These are phyloP conservation scores for Penaeus monodon DNA, from an alignment of 2,888 invertebrate species.

Conservation along the genomic window DNA sequence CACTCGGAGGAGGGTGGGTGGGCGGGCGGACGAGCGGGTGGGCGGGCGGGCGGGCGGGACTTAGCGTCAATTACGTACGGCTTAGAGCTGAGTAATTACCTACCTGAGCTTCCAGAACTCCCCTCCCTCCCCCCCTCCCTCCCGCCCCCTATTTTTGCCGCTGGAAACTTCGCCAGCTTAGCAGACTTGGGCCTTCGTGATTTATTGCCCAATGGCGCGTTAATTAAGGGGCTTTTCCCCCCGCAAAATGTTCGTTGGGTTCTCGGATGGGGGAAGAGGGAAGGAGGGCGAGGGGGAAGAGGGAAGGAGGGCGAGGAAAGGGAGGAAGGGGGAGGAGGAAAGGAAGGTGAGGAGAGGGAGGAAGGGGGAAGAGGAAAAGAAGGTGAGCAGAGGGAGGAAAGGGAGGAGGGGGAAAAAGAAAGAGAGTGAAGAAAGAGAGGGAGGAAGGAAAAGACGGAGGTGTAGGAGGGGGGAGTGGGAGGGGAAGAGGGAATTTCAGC, in stretches of 20 bases:
- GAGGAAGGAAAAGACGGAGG: neutral
- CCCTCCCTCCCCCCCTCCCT: slow-evolving; percentile 16
- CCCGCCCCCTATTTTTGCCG: neutral
- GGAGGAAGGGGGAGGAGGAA: neutral
- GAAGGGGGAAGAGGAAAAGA: neutral
- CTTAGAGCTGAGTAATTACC: slow-evolving; percentile 52
- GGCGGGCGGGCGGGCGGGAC: slow-evolving; percentile 20
- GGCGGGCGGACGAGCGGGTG: no score
- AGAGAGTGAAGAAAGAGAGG: neutral
- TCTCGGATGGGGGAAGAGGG: neutral
- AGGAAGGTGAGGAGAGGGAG: neutral
- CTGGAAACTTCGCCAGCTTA: slow-evolving; percentile 48
- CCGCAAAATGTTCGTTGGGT: slow-evolving; percentile 42
- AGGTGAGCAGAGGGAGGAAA: no score
- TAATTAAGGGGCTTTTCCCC: slow-evolving; percentile 50
- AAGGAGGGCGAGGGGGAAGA: neutral
- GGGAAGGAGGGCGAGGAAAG: neutral
- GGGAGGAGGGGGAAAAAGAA: neutral
- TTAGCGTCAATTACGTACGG: slow-evolving; percentile 53
- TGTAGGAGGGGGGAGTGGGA: neutral
- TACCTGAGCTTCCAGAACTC: slow-evolving; percentile 43
- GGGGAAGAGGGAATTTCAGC: neutral
- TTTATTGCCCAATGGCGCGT: slow-evolving; percentile 56
- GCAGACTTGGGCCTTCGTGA: slow-evolving; percentile 39
- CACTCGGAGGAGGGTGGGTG: no score